phyloP scores from a whole-genome alignment of 2,888 invertebrate genomes.

The Palloptera scutellata region DNA sequence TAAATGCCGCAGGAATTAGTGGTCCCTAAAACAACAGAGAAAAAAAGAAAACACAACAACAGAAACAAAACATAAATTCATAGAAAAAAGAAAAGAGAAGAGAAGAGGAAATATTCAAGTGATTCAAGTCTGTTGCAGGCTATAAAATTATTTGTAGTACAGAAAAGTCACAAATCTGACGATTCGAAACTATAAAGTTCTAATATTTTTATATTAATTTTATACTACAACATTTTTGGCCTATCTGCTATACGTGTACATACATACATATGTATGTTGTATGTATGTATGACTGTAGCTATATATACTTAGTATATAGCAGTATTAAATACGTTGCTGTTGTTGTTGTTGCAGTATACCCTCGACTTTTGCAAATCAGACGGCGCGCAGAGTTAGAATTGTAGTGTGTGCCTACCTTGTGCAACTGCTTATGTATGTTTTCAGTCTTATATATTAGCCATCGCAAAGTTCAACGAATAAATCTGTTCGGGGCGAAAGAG shows the following conservation, averaged over 20 bases:
- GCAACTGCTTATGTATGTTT: slow-evolving; percentile 57
- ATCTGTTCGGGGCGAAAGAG: slow-evolving; percentile 58
- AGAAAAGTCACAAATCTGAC: too few species aligned
- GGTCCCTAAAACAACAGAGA: slow-evolving; percentile 76
- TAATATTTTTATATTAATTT: too few species aligned
- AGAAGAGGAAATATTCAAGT: background rate
- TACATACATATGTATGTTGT: too few species aligned
- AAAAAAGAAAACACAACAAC: slow-evolving; percentile 21
- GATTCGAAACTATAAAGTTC: too few species aligned
- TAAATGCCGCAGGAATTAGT: slow-evolving; percentile 97
- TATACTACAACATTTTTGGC: too few species aligned
- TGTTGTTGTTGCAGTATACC: slow-evolving; percentile 4
- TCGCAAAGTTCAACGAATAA: slow-evolving; percentile 63
- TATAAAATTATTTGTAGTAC: too few species aligned
- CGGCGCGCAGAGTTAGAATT: background rate
- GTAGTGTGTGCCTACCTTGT: slow-evolving; percentile 59
- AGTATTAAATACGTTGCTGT: background rate
- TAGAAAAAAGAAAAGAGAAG: slow-evolving; percentile 8
- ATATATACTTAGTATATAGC: too few species aligned
- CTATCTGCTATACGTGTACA: too few species aligned
- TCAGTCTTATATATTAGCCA: slow-evolving; percentile 64
- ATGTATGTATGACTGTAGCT: too few species aligned
- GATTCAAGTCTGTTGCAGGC: too few species aligned
- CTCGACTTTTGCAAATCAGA: too few species aligned
- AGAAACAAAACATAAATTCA: slow-evolving; percentile 30